These are phyloP conservation scores for Smutsia temminckii DNA, from an alignment of 2,797 vertebrate genomes.

Conservation along the genomic window DNA sequence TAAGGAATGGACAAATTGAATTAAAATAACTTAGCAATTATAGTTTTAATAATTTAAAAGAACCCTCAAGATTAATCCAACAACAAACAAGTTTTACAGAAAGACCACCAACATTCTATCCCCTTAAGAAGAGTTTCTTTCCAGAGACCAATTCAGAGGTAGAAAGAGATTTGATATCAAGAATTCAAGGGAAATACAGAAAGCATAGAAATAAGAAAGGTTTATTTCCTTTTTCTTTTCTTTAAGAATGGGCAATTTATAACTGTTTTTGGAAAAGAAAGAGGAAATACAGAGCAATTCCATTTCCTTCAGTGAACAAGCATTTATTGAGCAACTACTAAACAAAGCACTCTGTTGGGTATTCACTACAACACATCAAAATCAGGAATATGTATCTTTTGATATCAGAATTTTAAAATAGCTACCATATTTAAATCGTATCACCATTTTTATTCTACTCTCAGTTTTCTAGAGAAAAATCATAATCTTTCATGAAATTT, in stretches of 20 bases:
- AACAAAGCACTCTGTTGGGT: neutral
- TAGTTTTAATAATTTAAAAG: conserved; percentile 19
- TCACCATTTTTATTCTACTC: neutral
- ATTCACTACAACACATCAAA: neutral
- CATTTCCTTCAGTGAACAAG: neutral
- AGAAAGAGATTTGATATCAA: neutral
- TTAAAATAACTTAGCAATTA: conserved; percentile 41
- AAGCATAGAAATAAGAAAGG: neutral
- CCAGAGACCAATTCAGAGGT: conserved; percentile 11
- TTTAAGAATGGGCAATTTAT: conserved; percentile 27
- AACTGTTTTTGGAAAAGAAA: neutral
- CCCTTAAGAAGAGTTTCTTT: conserved; percentile 25
- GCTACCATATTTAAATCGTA: neutral
- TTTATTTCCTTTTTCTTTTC: conserved; percentile 45
- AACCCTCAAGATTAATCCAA: conserved; percentile 11
- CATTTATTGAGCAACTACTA: conserved; percentile 45
- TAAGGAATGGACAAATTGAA: neutral
- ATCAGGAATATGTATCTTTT: neutral
- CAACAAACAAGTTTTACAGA: neutral
- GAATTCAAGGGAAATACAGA: neutral
- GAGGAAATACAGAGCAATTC: neutral
- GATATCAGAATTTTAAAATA: neutral
- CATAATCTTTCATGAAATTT: neutral
- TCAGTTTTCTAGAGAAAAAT: neutral
- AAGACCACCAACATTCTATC: neutral